A percentile compares a stretch with the other conserved stretches of the same genome.
These are phyloP conservation scores for Heterochromis multidens DNA, from an alignment of 2,113 vertebrate species.

Conservation along the genomic window DNA sequence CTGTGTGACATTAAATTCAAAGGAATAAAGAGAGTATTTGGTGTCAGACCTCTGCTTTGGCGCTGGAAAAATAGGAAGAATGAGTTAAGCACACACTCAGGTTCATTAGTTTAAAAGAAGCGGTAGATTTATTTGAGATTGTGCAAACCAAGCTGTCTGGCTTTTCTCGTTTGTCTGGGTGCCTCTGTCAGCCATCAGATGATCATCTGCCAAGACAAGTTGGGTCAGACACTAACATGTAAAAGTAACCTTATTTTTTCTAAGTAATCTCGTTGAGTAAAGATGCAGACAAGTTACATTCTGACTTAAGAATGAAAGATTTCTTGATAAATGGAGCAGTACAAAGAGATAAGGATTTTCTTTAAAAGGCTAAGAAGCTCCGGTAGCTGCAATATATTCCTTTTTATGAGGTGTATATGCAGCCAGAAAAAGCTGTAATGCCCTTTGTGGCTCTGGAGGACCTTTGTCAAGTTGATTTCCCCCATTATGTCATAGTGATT, in stretches of 20 bases:
- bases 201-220: neutral
- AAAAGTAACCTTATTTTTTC: neutral
- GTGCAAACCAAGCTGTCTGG: slow-evolving; percentile 22
- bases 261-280: neutral
- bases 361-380: neutral
- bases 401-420: neutral
- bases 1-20: neutral
- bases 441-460: neutral
- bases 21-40: neutral
- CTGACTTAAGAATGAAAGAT: neutral
- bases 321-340: neutral
- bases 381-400: neutral
- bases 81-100: neutral
- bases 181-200: neutral
- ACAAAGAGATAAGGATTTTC: neutral
- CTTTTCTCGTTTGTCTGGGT: slow-evolving; percentile 71
- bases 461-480: neutral
- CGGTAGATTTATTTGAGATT: neutral
- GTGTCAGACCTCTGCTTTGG: neutral
- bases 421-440: neutral
- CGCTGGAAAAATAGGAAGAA: neutral
- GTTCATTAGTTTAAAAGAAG: neutral
- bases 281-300: neutral
- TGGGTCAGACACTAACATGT: neutral
- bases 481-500: neutral